A percentile compares a stretch with the other conserved stretches of the same genome.
Conservation (phyloP, 2,888 invertebrate genomes). For the Acanthosepion pharaonis region DNA sequence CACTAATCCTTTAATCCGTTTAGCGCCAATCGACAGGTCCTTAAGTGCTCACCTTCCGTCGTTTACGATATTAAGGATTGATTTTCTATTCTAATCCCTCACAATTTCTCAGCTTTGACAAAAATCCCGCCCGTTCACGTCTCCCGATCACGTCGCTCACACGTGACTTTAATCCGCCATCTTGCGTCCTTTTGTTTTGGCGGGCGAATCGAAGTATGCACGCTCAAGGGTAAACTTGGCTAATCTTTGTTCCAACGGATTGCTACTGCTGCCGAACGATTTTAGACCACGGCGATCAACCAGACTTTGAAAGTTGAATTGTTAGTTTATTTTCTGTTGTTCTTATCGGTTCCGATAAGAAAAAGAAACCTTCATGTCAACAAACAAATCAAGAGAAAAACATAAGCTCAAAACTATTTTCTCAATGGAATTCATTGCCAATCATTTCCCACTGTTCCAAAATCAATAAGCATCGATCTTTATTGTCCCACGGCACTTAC, state of each 20-base stretch:
- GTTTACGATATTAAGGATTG: slow-evolving; percentile 23
- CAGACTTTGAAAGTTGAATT: no score
- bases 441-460: no score
- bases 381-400: no score
- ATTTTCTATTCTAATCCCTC: background rate
- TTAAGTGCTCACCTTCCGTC: slow-evolving; percentile 22
- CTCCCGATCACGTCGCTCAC: background rate
- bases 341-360: no score
- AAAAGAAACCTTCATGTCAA: no score
- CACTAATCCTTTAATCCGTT: background rate
- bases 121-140: background rate
- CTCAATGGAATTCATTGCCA: no score
- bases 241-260: background rate
- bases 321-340: no score
- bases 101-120: background rate
- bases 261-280: background rate
- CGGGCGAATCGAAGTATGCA: background rate
- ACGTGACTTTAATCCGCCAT: slow-evolving; percentile 33
- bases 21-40: slow-evolving; percentile 33
- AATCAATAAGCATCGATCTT: no score
- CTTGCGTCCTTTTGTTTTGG: background rate
- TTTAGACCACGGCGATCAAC: no score
- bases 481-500: no score
- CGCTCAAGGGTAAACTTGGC: background rate
- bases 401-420: no score